Evolutionary conservation across 64 coral and sea anemone genomes (phyloP), one percentile per base, ranked within the genome.

Genomic region (Orbicella faveolata): DNA sequence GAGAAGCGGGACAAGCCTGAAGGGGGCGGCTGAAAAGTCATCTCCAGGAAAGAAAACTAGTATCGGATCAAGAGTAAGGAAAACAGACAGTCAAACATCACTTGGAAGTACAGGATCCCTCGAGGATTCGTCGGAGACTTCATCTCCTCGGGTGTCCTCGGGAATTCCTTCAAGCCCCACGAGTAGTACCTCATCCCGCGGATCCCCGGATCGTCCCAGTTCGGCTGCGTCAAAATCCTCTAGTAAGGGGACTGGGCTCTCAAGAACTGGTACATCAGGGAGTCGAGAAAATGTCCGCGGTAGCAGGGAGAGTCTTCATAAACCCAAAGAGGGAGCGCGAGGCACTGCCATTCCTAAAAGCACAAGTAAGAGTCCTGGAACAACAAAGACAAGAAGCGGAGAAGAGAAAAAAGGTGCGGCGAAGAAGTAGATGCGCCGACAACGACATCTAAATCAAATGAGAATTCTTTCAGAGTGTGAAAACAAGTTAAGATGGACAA

Each of bases 91-190:
- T 64, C 95, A 97, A 63, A 88, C 83, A 6, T 97, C 95, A 0
- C 61, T 97, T 41, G 95, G 92, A 3, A 97, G 95, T 74, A 93
- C 92, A 25, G 95, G 92, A 25, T 87, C 92, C 13, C 83, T 88
- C 36, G 84, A 93, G 54, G 89, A 92, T 68, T 39, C 77, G 4
- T 78, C 52, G 48, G 88, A 80, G 75, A 83, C 67, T n/a, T 81
- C 88, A 37, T 70, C 79, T n/a, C 75, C 87, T 83, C 64, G 83
- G 21, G 65, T 53, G 21, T 85, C 81, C 4, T 84, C 81, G 63
- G 81, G 81, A 64, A 84, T 84, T 59, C 62, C 81, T 51, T 68
- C 63, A 12, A 79, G 77, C 12, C 17, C 67, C 66, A 74, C 6
- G 35, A 37, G 75, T 44, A 39, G 35, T 44, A 78, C 75, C 74